A percentile compares a stretch with the other conserved stretches of the same genome.
phyloP scores from a whole-genome alignment of 2,888 invertebrate species.

The Hololepta plana region DNA sequence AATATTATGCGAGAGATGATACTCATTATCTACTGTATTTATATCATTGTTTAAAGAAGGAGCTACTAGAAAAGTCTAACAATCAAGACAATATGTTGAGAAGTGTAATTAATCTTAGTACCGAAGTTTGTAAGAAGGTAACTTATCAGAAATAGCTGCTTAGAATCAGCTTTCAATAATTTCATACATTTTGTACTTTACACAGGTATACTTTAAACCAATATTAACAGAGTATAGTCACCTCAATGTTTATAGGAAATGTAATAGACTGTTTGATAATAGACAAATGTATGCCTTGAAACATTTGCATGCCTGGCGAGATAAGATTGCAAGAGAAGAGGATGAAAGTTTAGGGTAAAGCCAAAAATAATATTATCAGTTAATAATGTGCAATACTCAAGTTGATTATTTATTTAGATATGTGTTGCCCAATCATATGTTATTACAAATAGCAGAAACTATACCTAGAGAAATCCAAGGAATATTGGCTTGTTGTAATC shows the following conservation, averaged over 20 bases:
- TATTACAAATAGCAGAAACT: conserved; percentile 73
- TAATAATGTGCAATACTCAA: not conserved
- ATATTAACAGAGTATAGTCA: conserved; percentile 48
- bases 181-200: conserved; percentile 11
- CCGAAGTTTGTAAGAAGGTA: conserved; percentile 52
- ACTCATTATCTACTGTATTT: conserved; percentile 89
- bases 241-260: conserved; percentile 56
- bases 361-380: not conserved
- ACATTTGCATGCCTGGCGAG: conserved; percentile 76
- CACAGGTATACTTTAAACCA: conserved; percentile 67
- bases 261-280: conserved; percentile 65
- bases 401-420: conserved; percentile 34
- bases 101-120: conserved; percentile 56
- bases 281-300: conserved; percentile 69
- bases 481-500: conserved; percentile 81
- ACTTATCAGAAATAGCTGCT: conserved; percentile 4
- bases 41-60: conserved; percentile 60
- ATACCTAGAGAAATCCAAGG: conserved; percentile 87
- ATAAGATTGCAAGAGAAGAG: conserved; percentile 59
- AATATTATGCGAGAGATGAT: conserved; percentile 79
- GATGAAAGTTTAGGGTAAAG: conserved; percentile 75
- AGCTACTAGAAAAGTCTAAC: conserved; percentile 48
- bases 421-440: conserved; percentile 91
- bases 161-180: conserved; percentile 4
- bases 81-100: conserved; percentile 39